Base-by-base conservation (phyloP, 2,888 invertebrate genomes). In the Lobophora halterata region DNA sequence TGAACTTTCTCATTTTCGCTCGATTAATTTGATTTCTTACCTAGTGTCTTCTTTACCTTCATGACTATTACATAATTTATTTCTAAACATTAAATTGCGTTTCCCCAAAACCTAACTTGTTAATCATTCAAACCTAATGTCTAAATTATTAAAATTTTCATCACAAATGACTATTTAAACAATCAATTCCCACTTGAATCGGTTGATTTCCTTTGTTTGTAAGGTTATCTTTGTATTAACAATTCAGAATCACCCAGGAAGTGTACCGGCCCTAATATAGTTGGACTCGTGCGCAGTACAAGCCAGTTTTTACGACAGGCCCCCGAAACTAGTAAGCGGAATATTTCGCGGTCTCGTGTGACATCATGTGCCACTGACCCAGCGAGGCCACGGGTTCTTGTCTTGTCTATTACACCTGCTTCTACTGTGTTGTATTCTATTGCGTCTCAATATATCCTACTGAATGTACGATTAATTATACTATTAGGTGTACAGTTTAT, bases 311-410 rank as follows among this genome's bases (percentile, higher is more conserved):
- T 47, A 51, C 40, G 43, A 49, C 53, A 55, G 61, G 70, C 65
- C 64, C 55, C 62, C 58, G 56, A 53, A 59, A 55, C 48, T 46
- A 58, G 44, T 55, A 52, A 55, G 66, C 67, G 71, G 71, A 79
- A 79, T 80, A 63, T 74, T 75, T 72, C 63, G 65, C 64, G 61
- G 43, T 49, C 43, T 59, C 46, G 56, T 62, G 71, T 82, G 81
- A 83, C 81, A 76, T 83, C 82, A 85, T 72, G 74, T 58, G 85
- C 75, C 81, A 81, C 65, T 80, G 85, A 85, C 85, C 85, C 65
- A 73, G 46, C 85, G 82, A 86, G 85, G 85, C 76, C 85, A 71
- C 49, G 43, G 49, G 53, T 58, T 65, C 64, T n/a, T n/a, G n/a
- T n/a, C n/a, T n/a, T n/a, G n/a, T n/a, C n/a, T 63, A 70, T 66